Percentiles rank a stretch among this genome's conserved stretches.
phyloP scores from a whole-genome alignment of 2,888 invertebrate species.

The Yponomeuta malinellus region DNA sequence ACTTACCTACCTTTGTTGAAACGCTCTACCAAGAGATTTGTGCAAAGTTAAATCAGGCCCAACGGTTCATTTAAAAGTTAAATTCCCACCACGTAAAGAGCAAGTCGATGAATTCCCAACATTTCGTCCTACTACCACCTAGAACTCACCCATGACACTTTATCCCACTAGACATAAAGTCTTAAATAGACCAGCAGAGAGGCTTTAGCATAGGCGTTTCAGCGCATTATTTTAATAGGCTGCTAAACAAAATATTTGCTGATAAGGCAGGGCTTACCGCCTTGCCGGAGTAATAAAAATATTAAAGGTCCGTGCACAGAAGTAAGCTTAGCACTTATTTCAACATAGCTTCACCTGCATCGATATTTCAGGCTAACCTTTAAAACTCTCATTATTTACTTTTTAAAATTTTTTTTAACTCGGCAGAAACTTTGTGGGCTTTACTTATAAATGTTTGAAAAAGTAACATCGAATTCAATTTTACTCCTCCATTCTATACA shows the following conservation, averaged over 20 bases:
- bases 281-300: slow-evolving; percentile 11
- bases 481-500: too few relatives aligned
- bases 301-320: neutral
- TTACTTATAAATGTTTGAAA: too few relatives aligned
- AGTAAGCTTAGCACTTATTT: neutral
- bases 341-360: neutral
- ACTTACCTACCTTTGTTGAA: neutral
- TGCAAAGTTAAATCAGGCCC: slow-evolving; percentile 10
- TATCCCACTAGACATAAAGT: neutral
- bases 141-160: neutral
- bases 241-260: slow-evolving; percentile 21
- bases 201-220: neutral
- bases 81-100: slow-evolving; percentile 12
- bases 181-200: neutral
- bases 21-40: neutral
- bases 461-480: too few relatives aligned
- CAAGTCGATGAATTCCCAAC: slow-evolving; percentile 1
- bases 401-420: neutral
- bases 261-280: slow-evolving; percentile 14
- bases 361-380: too few relatives aligned
- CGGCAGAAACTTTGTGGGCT: too few relatives aligned
- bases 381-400: neutral
- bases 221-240: slow-evolving; percentile 18
- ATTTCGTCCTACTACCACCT: neutral
- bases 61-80: slow-evolving; percentile 13